A percentile compares a stretch with the other conserved stretches of the same genome.
Evolutionary conservation across 2,888 invertebrate genomes (phyloP).

Genomic region (Pemphredon lugubris): DNA sequence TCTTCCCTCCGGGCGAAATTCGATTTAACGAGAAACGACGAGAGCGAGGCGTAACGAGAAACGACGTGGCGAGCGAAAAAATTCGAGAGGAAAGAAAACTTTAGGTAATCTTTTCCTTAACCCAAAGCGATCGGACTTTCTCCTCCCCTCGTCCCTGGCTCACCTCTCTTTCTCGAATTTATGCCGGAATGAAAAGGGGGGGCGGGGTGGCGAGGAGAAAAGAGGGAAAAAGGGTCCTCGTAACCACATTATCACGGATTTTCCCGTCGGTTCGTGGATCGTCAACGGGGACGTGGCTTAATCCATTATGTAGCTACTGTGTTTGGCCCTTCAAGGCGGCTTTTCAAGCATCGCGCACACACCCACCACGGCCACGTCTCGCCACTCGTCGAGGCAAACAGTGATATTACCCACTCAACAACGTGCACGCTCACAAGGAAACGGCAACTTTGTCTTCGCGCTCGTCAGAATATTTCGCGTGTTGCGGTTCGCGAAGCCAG

Average conservation of each 20-base stretch:
- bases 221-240: slow-evolving; percentile 24
- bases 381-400: slow-evolving; percentile 38
- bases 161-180: background rate
- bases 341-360: slow-evolving; percentile 39
- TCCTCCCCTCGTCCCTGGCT: background rate
- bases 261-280: slow-evolving; percentile 49
- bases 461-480: slow-evolving; percentile 54
- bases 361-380: slow-evolving; percentile 5
- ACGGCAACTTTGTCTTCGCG: slow-evolving; percentile 23
- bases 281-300: slow-evolving; percentile 54
- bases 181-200: slow-evolving; percentile 7
- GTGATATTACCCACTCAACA: slow-evolving; percentile 40
- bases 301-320: slow-evolving; percentile 58
- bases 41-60: background rate
- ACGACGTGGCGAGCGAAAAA: background rate
- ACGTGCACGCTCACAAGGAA: slow-evolving; percentile 19
- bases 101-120: background rate
- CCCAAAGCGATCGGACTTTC: background rate
- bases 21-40: too few species aligned
- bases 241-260: slow-evolving; percentile 58
- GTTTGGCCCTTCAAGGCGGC: slow-evolving; percentile 42
- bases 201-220: background rate
- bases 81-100: background rate
- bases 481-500: slow-evolving; percentile 63
- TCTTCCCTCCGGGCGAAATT: too few species aligned